These are phyloP conservation scores for Esox niger DNA, from an alignment of 2,113 vertebrate species.

Conservation along the genomic window DNA sequence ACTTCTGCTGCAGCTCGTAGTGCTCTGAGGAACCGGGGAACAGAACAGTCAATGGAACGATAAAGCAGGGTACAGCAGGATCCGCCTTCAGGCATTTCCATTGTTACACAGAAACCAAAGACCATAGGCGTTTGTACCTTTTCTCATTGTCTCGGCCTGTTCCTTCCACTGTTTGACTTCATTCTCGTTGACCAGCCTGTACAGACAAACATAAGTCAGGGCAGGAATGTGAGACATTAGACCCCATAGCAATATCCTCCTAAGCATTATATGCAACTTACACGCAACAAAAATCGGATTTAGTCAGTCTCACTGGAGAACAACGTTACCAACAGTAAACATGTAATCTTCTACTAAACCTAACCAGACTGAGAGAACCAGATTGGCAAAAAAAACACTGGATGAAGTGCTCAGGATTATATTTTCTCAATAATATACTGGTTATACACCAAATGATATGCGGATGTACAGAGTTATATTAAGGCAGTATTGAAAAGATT, in stretches of 20 bases:
- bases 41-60: background rate
- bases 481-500: background rate
- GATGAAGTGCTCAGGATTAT: background rate
- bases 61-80: background rate
- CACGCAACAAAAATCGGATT: background rate
- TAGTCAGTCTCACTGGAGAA: background rate
- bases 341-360: background rate
- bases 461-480: background rate
- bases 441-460: background rate
- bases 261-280: background rate
- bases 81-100: background rate
- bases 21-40: slow-evolving; percentile 75
- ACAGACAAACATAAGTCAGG: background rate
- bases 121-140: slow-evolving; percentile 73
- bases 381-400: background rate
- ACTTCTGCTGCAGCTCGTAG: slow-evolving; percentile 90
- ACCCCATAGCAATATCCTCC: background rate
- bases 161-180: slow-evolving; percentile 99
- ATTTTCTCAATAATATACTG: background rate
- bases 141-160: slow-evolving; percentile 98
- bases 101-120: background rate
- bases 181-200: slow-evolving; percentile 98
- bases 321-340: background rate
- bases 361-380: background rate
- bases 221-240: too few species aligned